Evolutionary conservation across 1,140 invertebrate species (phyloP).

Genomic region (Eriocheir sinensis): DNA sequence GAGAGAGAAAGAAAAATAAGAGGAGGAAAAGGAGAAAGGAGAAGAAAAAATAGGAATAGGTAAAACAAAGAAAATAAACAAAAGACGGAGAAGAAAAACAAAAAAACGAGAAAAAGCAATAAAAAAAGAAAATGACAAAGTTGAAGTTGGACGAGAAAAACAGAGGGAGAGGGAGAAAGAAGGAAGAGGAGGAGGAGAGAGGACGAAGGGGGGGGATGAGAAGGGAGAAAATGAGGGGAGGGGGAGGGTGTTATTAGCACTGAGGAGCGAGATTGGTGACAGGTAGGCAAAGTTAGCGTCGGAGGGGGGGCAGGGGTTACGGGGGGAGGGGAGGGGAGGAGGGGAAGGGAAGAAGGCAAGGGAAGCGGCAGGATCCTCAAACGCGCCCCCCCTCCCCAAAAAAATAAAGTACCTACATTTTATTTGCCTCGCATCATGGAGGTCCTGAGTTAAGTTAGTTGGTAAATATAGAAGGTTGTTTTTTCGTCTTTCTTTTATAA

Average conservation of each 20-base stretch:
- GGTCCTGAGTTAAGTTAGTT: no score
- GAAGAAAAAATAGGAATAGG: background rate
- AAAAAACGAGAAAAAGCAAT: no score
- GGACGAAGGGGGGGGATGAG: background rate
- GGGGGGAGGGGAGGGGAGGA: background rate
- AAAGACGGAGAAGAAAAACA: background rate
- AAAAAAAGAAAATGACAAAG: no score
- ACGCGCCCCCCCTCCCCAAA: no score
- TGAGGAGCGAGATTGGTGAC: background rate
- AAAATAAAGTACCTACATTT: no score
- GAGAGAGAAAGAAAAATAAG: background rate
- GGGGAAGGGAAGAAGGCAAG: no score
- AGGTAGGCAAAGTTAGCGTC: background rate
- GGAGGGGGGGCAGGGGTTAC: background rate
- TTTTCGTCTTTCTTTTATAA: no score
- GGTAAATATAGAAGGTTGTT: no score
- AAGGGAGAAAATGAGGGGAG: background rate
- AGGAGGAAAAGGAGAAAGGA: background rate
- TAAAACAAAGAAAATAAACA: background rate
- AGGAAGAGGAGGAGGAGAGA: background rate
- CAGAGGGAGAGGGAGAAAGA: background rate
- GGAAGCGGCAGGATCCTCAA: no score
- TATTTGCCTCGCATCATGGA: no score
- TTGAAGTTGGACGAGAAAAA: background rate
- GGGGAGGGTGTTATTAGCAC: background rate